Conservation (phyloP, 2,888 invertebrate genomes). For the Griposia aprilina region DNA sequence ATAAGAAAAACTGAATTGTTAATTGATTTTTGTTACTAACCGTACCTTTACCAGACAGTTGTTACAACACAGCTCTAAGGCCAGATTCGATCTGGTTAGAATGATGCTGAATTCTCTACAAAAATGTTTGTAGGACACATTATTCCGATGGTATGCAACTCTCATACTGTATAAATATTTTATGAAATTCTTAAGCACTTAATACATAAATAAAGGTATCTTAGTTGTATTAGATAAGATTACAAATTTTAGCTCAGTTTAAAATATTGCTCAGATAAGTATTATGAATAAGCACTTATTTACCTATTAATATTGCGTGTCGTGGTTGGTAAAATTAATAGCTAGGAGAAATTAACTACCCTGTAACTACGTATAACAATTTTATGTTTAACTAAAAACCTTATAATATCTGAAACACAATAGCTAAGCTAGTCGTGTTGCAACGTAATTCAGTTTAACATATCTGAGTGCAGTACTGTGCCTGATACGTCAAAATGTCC, state of each 20-base stretch:
- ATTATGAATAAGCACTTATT: slow-evolving; percentile 26
- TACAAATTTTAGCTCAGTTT: slow-evolving; percentile 24
- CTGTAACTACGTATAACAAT: background rate
- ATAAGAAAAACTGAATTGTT: background rate
- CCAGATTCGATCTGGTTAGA: background rate
- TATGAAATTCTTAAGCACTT: slow-evolving; percentile 18
- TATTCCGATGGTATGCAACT: background rate
- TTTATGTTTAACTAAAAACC: background rate
- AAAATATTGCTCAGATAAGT: slow-evolving; percentile 31
- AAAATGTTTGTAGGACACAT: background rate
- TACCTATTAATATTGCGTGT: background rate
- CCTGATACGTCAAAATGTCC: slow-evolving; percentile 58
- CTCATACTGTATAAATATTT: background rate
- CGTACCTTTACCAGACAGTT: background rate
- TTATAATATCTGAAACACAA: slow-evolving; percentile 4
- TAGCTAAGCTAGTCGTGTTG: slow-evolving; percentile 30
- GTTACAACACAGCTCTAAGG: background rate
- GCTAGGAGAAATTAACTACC: slow-evolving; percentile 1
- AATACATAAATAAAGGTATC: slow-evolving; percentile 37
- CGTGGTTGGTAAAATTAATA: slow-evolving; percentile 13
- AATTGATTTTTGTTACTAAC: background rate
- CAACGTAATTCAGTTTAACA: slow-evolving; percentile 54
- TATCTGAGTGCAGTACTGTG: slow-evolving; percentile 55
- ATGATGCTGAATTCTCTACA: background rate
- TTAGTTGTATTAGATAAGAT: slow-evolving; percentile 44